Conservation (phyloP, 2,113 vertebrate species). For the Phylloscopus whistleri region DNA sequence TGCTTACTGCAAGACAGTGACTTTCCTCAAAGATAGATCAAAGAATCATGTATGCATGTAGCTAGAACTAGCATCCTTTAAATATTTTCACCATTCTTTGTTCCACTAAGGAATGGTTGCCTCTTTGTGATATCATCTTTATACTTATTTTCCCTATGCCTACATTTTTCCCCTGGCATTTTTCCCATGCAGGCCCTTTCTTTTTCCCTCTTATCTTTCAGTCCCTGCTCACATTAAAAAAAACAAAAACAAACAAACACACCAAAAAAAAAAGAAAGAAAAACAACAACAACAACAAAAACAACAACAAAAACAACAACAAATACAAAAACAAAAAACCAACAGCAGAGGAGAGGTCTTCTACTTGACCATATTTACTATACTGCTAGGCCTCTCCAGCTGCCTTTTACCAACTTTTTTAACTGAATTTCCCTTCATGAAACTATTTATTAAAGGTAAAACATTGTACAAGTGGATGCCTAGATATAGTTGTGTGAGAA, state of each 20-base stretch:
- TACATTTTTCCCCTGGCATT: not conserved
- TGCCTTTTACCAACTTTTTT: not conserved
- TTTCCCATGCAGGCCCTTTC: not conserved
- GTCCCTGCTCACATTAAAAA: not conserved
- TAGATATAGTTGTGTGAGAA: not conserved
- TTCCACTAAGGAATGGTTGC: not conserved
- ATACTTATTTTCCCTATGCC: not conserved
- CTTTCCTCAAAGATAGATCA: not conserved
- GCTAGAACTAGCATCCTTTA: not conserved
- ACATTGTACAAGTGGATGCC: not conserved
- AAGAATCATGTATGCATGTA: not conserved
- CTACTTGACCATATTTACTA: not conserved
- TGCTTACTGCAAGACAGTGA: not conserved
- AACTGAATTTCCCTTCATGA: not conserved
- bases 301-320: no score
- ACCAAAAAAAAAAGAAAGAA: no score
- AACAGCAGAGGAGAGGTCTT: not conserved
- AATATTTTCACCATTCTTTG: not conserved
- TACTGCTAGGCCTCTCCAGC: not conserved
- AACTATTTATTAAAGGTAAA: not conserved
- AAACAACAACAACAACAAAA: not conserved
- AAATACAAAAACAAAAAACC: not conserved
- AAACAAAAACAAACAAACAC: no score
- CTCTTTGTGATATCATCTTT: not conserved
- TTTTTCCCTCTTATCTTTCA: not conserved